A percentile compares a stretch with the other conserved stretches of the same genome.
Evolutionary conservation across 2,797 vertebrate species (phyloP).

Genomic region (Chiloscyllium punctatum): DNA sequence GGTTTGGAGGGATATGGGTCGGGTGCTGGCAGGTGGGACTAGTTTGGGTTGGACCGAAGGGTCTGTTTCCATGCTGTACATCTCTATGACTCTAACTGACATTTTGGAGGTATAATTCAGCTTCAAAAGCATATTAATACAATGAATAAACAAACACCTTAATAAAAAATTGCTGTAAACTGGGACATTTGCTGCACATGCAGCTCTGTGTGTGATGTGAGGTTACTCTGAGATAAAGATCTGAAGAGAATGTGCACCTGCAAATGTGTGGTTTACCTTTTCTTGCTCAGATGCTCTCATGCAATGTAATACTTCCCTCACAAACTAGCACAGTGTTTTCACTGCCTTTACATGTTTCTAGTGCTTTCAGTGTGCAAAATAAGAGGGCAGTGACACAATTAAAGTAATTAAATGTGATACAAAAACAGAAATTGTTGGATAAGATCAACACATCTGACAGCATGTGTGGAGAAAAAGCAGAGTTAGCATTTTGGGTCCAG

Average conservation of each 20-base stretch:
- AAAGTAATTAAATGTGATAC: background rate
- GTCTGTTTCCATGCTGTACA: too few species aligned
- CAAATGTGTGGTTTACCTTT: background rate
- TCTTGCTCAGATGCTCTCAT: background rate
- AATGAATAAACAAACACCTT: background rate
- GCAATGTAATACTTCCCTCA: background rate
- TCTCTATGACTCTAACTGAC: background rate
- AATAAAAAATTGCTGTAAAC: background rate
- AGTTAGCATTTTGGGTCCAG: too few species aligned
- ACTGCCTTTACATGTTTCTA: background rate
- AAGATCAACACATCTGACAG: too few species aligned
- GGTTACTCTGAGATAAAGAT: background rate
- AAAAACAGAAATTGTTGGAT: too few species aligned
- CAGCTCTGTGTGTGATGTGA: background rate
- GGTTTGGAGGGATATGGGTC: too few species aligned
- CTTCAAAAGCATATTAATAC: background rate
- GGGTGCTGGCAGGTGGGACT: too few species aligned
- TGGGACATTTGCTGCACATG: background rate
- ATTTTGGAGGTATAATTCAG: background rate
- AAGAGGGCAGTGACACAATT: too few species aligned
- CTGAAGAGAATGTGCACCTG: slow-evolving; percentile 7
- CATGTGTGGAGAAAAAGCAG: too few species aligned
- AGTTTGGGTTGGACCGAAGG: too few species aligned
- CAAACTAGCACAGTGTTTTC: background rate
- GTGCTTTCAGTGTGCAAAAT: too few species aligned